Evolutionary conservation across 1,140 invertebrate species (phyloP).

Genomic region (Philopotamus ludificatus): DNA sequence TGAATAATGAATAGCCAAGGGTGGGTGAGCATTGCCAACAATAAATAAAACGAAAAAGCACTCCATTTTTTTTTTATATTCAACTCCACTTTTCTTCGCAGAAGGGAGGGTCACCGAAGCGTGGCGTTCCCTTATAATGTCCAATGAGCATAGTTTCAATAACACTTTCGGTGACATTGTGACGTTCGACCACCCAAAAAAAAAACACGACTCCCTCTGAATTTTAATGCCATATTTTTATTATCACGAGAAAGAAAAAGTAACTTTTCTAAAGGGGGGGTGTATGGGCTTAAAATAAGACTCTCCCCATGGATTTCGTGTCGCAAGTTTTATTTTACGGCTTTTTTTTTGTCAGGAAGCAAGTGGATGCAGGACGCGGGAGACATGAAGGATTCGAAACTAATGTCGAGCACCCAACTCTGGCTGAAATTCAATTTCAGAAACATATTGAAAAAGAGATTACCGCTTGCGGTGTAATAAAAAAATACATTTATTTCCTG

Average conservation of each 20-base stretch:
- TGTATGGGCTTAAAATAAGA: background rate
- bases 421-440: slow-evolving; percentile 26
- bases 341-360: background rate
- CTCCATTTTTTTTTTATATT: no score
- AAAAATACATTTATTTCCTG: slow-evolving; percentile 27
- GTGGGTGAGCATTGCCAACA: background rate
- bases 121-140: no score
- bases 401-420: background rate
- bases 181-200: no score
- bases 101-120: no score
- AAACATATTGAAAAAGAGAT: slow-evolving; percentile 30
- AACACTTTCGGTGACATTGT: no score
- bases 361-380: slow-evolving; percentile 11
- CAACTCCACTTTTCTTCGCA: no score
- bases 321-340: background rate
- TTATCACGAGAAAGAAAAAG: background rate
- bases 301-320: background rate
- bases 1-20: background rate
- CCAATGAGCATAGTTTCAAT: no score
- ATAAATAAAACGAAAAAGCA: slow-evolving; percentile 1
- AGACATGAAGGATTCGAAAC: no score
- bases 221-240: background rate
- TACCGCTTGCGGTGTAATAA: slow-evolving; percentile 24
- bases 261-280: background rate
- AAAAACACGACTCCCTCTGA: no score